Evolutionary conservation across 2,113 vertebrate species (phyloP).

Genomic region (Aspidoscelis tigris): DNA sequence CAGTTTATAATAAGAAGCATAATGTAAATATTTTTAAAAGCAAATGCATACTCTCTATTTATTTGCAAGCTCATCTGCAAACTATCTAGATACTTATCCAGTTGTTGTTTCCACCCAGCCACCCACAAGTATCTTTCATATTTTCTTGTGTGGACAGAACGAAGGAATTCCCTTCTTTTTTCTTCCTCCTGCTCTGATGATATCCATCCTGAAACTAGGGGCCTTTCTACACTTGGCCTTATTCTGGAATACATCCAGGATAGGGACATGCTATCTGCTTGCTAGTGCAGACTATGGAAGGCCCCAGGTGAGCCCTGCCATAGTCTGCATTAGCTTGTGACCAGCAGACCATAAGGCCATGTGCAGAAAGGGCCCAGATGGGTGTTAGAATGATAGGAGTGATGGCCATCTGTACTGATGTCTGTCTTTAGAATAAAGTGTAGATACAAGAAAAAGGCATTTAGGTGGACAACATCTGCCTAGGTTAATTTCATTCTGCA

Average conservation of each 20-base stretch:
- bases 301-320: no score
- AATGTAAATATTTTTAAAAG: slow-evolving; percentile 43
- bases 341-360: no score
- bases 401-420: background rate
- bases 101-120: background rate
- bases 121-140: background rate
- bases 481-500: no score
- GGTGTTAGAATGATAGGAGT: background rate
- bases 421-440: background rate
- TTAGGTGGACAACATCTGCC: no score
- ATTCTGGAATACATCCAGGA: no score
- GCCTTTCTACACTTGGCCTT: no score
- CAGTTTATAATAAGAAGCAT: slow-evolving; percentile 49
- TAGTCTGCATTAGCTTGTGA: no score
- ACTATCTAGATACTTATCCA: no score
- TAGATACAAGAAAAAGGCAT: background rate
- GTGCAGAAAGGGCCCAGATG: no score
- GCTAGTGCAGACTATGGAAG: no score
- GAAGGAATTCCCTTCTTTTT: background rate
- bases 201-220: background rate
- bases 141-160: background rate
- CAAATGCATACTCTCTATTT: no score
- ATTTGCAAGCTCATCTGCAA: background rate
- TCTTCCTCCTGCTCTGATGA: background rate
- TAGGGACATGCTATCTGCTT: no score